Conservation (phyloP, 30 jellyfish, hydroid and myxozoan species). For the Aurelia sp. region DNA sequence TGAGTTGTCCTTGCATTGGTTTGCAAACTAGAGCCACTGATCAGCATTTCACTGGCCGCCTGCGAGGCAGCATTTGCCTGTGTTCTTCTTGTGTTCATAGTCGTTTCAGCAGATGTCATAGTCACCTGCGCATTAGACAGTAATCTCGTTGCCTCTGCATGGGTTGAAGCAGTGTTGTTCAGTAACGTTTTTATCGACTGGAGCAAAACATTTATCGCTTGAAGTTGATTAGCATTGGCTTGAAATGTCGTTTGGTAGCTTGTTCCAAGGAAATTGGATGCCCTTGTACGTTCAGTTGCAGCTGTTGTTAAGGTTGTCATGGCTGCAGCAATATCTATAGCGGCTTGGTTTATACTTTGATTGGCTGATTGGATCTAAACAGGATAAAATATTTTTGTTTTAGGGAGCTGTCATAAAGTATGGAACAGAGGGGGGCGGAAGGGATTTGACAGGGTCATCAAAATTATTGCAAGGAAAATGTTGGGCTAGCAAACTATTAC, state of each 20-base stretch:
- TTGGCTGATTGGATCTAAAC: conserved; percentile 84
- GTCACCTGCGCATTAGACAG: conserved; percentile 82
- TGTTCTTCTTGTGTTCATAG: conserved; percentile 48
- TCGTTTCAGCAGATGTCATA: conserved; percentile 75
- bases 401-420: too few relatives aligned
- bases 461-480: too few relatives aligned
- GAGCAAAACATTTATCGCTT: conserved; percentile 70
- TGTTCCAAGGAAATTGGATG: conserved; percentile 57
- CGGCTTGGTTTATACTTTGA: conserved; percentile 83
- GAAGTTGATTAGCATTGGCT: conserved; percentile 86
- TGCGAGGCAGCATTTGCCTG: conserved; percentile 78
- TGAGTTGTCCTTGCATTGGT: conserved; percentile 60
- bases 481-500: too few relatives aligned
- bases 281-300: conserved; percentile 81
- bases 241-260: conserved; percentile 75
- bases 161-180: conserved; percentile 69
- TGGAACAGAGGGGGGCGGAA: too few relatives aligned
- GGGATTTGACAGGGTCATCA: too few relatives aligned
- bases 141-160: conserved; percentile 59
- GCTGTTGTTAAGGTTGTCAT: conserved; percentile 73
- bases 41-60: conserved; percentile 85
- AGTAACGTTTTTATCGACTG: conserved; percentile 47
- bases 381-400: background rate
- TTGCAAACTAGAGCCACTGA: conserved; percentile 82
- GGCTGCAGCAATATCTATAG: conserved; percentile 75